These are phyloP conservation scores for Hylomyscus alleni DNA, from an alignment of 2,797 vertebrate genomes.

Conservation along the genomic window DNA sequence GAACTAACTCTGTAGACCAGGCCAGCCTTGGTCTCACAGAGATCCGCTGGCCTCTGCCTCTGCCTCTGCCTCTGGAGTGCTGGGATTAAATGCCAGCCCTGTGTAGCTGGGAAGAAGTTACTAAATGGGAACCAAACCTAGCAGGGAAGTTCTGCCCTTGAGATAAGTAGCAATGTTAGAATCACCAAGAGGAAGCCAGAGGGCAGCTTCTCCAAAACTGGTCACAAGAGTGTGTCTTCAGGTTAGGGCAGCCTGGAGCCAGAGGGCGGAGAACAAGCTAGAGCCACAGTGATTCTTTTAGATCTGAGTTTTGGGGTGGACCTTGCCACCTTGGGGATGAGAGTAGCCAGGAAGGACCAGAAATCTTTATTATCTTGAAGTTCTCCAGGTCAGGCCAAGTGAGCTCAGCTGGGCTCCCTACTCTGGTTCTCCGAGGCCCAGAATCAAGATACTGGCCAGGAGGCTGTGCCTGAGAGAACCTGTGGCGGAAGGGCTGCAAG, in stretches of 20 bases:
- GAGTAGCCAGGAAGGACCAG: not conserved
- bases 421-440: not conserved
- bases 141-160: not conserved
- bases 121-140: not conserved
- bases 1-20: no score
- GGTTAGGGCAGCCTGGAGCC: not conserved
- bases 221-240: not conserved
- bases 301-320: not conserved
- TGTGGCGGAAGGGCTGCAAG: not conserved
- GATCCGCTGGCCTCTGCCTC: no score
- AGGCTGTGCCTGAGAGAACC: not conserved
- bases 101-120: not conserved
- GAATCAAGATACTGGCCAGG: not conserved
- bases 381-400: not conserved
- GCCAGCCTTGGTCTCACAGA: no score
- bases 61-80: not conserved
- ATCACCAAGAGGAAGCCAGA: not conserved
- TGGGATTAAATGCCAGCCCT: not conserved
- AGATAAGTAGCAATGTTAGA: not conserved
- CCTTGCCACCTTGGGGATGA: not conserved
- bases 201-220: not conserved
- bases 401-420: not conserved
- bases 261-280: not conserved
- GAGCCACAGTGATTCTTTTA: not conserved
- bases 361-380: not conserved